Conservation (phyloP, 2,797 vertebrate genomes). For the Sternarchorhynchus goeldii region DNA sequence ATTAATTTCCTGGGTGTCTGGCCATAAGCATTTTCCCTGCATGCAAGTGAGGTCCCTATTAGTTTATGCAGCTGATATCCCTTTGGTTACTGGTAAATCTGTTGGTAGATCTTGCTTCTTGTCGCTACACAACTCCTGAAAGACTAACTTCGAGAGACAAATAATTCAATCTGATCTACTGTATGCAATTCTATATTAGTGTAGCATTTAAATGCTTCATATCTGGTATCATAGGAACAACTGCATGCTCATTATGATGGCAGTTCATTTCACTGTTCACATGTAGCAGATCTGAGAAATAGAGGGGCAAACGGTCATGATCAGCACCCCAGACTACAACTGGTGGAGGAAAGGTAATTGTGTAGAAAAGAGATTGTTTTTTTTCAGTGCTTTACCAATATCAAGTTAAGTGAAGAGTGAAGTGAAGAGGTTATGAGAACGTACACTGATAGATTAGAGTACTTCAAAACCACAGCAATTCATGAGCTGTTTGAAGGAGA, state of each 20-base stretch:
- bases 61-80: too few species aligned
- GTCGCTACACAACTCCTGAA: slow-evolving; percentile 20
- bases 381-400: slow-evolving; percentile 52
- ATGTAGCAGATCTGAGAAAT: slow-evolving; percentile 22
- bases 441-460: slow-evolving; percentile 74
- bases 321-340: slow-evolving; percentile 6
- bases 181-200: slow-evolving; percentile 28
- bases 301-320: slow-evolving; percentile 1
- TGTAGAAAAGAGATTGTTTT: slow-evolving; percentile 21
- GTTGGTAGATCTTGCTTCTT: too few species aligned
- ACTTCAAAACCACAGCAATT: slow-evolving; percentile 75
- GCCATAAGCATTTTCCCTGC: too few species aligned
- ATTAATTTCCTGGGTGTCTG: too few species aligned
- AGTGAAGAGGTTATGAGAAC: slow-evolving; percentile 74
- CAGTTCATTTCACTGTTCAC: slow-evolving; percentile 19
- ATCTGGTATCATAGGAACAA: slow-evolving; percentile 8
- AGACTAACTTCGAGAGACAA: slow-evolving; percentile 31
- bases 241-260: slow-evolving; percentile 8
- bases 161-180: slow-evolving; percentile 42
- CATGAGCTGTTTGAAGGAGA: slow-evolving; percentile 75
- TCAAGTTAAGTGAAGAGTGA: too few species aligned
- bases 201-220: slow-evolving; percentile 32
- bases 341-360: not conserved
- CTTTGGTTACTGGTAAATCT: too few species aligned
- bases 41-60: too few species aligned